phyloP scores from a whole-genome alignment of 1,140 invertebrate genomes.

The Eufriesea mexicana region DNA sequence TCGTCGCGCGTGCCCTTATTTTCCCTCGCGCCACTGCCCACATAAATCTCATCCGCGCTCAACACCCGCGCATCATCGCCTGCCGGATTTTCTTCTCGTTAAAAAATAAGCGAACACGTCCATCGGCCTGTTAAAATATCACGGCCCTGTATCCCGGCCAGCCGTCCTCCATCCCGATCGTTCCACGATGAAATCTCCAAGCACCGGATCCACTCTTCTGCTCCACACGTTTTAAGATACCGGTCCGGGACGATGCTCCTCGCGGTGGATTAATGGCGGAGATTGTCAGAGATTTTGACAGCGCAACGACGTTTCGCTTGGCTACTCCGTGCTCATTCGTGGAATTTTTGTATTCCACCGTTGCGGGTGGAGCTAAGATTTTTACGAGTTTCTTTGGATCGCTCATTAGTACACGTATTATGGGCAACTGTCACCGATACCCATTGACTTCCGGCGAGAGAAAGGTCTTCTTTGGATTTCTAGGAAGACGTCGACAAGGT shows the following conservation, averaged over 20 bases:
- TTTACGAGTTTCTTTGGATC: too few relatives aligned
- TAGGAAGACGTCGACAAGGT: too few relatives aligned
- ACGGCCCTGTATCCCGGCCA: neutral
- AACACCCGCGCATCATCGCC: constrained; percentile 47
- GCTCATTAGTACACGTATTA: too few relatives aligned
- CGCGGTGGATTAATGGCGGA: constrained; percentile 5
- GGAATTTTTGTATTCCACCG: neutral
- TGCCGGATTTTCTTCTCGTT: neutral
- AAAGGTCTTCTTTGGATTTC: too few relatives aligned
- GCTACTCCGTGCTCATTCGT: neutral
- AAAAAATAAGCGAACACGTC: constrained; percentile 27
- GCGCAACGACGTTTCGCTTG: neutral
- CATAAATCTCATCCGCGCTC: constrained; percentile 65
- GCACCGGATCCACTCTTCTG: neutral
- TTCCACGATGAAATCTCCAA: constrained; percentile 7
- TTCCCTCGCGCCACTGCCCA: constrained; percentile 44
- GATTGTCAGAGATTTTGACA: neutral
- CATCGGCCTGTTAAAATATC: constrained; percentile 5
- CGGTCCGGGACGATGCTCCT: neutral
- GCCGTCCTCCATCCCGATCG: too few relatives aligned
- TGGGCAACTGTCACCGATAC: too few relatives aligned
- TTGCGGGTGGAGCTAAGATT: too few relatives aligned
- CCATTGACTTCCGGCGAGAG: too few relatives aligned
- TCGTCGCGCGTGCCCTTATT: constrained; percentile 60
- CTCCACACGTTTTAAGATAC: neutral